Conservation (phyloP, 2,797 vertebrate species). For the Apogon talboti region DNA sequence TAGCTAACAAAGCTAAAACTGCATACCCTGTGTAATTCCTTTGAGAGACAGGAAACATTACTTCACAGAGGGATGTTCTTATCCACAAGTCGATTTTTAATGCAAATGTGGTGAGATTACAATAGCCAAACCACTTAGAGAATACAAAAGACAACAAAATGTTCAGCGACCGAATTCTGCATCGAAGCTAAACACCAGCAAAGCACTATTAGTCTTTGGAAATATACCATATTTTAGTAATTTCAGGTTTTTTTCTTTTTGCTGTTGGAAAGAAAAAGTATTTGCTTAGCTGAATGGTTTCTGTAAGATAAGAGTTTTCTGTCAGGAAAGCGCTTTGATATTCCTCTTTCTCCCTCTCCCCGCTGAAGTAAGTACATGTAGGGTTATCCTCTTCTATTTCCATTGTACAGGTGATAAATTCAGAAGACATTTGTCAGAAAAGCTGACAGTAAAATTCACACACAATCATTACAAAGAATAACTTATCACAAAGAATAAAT, state of each 20-base stretch:
- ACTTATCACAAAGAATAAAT: conserved; percentile 47
- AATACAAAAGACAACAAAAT: conserved; percentile 54
- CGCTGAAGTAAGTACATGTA: conserved; percentile 16
- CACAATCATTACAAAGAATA: conserved; percentile 52
- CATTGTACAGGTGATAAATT: conserved; percentile 44
- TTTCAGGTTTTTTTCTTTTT: conserved; percentile 36
- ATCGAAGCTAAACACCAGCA: conserved; percentile 33
- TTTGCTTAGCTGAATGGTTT: conserved; percentile 27
- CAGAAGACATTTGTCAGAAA: conserved; percentile 47
- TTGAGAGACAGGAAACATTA: conserved; percentile 18
- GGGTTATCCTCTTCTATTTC: conserved; percentile 44
- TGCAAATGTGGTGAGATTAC: conserved; percentile 55
- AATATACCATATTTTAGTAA: conserved; percentile 38
- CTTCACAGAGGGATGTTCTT: conserved; percentile 36
- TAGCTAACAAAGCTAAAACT: conserved; percentile 30
- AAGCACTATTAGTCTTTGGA: conserved; percentile 27
- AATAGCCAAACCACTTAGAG: conserved; percentile 45
- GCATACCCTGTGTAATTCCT: conserved; percentile 31
- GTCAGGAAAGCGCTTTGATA: conserved; percentile 35
- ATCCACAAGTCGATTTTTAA: conserved; percentile 48
- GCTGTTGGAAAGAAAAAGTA: conserved; percentile 14
- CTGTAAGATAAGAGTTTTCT: conserved; percentile 31
- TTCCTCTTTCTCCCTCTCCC: conserved; percentile 5
- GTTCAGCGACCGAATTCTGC: conserved; percentile 37
- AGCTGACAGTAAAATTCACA: conserved; percentile 51